These are phyloP conservation scores for Antheraea pernyi DNA, from an alignment of 1,140 invertebrate species.

Conservation along the genomic window DNA sequence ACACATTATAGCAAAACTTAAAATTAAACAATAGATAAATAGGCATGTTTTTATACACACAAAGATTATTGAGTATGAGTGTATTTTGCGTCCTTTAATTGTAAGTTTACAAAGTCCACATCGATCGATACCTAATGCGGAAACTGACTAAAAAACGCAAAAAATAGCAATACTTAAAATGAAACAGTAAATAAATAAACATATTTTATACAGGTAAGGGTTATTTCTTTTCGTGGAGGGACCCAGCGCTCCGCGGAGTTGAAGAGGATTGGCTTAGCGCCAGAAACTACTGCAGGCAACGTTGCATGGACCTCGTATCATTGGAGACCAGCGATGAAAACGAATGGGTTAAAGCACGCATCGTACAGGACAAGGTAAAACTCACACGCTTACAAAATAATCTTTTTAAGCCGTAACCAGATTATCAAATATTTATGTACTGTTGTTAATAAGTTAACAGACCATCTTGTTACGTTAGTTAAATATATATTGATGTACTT, in stretches of 20 bases:
- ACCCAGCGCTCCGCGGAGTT: conserved; percentile 84
- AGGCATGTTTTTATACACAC: no score
- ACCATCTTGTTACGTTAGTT: no score
- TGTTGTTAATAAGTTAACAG: neutral
- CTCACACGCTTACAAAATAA: neutral
- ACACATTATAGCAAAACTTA: no score
- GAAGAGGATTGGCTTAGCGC: conserved; percentile 90
- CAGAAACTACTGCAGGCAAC: conserved; percentile 89
- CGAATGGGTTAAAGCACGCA: conserved; percentile 88
- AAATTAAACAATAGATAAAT: no score
- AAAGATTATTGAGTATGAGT: no score
- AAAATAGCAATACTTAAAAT: neutral
- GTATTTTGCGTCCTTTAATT: no score
- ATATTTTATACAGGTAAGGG: conserved; percentile 80
- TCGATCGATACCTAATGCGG: no score
- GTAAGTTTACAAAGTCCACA: no score
- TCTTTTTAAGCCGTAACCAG: neutral
- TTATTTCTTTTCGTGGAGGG: conserved; percentile 92
- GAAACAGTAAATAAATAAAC: neutral
- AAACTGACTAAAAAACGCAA: no score
- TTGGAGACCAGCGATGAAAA: conserved; percentile 90
- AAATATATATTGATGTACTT: no score
- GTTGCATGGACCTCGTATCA: conserved; percentile 92
- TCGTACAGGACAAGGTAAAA: conserved; percentile 86
- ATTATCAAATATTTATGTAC: neutral